Conservation (phyloP, 2,888 invertebrate genomes). For the Blastobasis lacticolella region DNA sequence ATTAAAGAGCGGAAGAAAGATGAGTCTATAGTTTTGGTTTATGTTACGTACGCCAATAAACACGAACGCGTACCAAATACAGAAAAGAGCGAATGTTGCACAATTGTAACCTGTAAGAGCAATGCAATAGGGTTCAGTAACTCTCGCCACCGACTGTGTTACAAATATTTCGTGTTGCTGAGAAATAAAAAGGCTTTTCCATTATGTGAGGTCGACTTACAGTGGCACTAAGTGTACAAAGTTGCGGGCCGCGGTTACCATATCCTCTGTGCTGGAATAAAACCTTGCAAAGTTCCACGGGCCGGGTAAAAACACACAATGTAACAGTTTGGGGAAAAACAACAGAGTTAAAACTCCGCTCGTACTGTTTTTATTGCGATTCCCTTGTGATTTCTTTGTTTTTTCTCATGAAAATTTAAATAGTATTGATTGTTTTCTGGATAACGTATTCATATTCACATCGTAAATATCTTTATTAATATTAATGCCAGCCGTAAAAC, state of each 20-base stretch:
- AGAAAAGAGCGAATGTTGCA: too few species aligned
- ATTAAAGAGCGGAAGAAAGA: too few species aligned
- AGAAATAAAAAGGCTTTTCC: conserved; percentile 46
- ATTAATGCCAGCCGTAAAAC: too few species aligned
- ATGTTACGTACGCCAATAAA: too few species aligned
- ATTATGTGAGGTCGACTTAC: conserved; percentile 48
- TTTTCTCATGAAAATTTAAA: too few species aligned
- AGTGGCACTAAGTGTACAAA: conserved; percentile 45
- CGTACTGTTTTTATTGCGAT: conserved; percentile 20
- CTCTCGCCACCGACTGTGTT: not conserved
- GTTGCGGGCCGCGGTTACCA: conserved; percentile 40
- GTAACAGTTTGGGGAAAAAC: conserved; percentile 38
- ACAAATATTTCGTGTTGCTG: conserved; percentile 22
- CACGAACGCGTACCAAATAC: too few species aligned
- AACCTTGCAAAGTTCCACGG: conserved; percentile 39
- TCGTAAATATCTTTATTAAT: too few species aligned
- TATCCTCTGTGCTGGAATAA: conserved; percentile 34
- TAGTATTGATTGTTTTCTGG: too few species aligned
- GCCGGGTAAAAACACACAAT: conserved; percentile 38
- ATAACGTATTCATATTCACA: too few species aligned
- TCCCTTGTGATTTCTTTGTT: not conserved
- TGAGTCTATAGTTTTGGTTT: too few species aligned
- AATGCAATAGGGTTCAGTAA: too few species aligned
- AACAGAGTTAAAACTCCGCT: conserved; percentile 33
- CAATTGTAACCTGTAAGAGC: too few species aligned